A percentile compares a stretch with the other conserved stretches of the same genome.
These are phyloP conservation scores for Toxonevra muliebris DNA, from an alignment of 2,888 invertebrate species.

Conservation along the genomic window DNA sequence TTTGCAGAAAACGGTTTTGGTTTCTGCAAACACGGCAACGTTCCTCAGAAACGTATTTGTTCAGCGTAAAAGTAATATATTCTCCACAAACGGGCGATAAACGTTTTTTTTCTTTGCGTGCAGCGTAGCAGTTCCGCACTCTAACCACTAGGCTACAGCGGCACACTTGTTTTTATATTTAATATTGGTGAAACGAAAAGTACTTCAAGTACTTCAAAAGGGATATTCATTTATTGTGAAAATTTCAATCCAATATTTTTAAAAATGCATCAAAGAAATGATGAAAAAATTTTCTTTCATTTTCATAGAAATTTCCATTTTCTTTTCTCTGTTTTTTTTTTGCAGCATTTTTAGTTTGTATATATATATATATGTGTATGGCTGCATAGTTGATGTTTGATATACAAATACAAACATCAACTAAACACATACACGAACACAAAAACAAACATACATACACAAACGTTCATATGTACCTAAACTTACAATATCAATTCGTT, in stretches of 20 bases:
- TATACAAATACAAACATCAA: conserved; percentile 15
- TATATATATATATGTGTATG: not conserved
- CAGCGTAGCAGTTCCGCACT: too few species aligned
- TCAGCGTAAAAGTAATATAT: too few species aligned
- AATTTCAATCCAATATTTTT: not conserved
- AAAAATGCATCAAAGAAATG: not conserved
- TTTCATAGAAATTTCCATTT: not conserved
- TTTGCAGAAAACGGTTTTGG: too few species aligned
- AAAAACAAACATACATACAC: not conserved
- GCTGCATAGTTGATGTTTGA: conserved; percentile 18
- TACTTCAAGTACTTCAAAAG: not conserved
- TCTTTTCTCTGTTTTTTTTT: not conserved
- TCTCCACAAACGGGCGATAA: too few species aligned
- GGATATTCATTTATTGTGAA: conserved; percentile 6
- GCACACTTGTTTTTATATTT: too few species aligned
- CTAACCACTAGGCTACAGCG: too few species aligned
- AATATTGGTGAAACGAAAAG: not conserved
- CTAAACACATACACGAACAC: not conserved
- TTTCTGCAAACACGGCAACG: too few species aligned
- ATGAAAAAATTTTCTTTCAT: not conserved
- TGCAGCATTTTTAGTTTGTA: not conserved
- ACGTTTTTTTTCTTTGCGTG: too few species aligned
- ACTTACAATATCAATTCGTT: not conserved
- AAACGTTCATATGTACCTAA: not conserved
- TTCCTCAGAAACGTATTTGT: too few species aligned